Conservation (phyloP, 1,140 invertebrate species). For the Heliothis virescens region DNA sequence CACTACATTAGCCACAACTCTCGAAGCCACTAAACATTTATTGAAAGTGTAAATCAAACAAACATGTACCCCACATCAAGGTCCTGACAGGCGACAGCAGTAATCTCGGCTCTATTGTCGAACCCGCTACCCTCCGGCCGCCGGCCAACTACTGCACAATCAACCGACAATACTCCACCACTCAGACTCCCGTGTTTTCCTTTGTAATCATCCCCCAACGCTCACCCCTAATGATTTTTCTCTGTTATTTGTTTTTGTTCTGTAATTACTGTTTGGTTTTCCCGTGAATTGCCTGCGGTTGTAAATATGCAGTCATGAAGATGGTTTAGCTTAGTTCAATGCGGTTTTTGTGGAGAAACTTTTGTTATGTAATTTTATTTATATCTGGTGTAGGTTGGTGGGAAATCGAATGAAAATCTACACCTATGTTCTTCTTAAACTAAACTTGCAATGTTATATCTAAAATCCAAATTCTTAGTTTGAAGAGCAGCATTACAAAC, state of each 20-base stretch:
- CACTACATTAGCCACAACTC: conserved; percentile 17
- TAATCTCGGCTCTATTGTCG: conserved; percentile 74
- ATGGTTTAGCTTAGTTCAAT: conserved; percentile 54
- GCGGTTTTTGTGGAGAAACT: not conserved
- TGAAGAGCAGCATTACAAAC: not conserved
- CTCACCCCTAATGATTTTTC: conserved; percentile 82
- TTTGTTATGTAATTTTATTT: no score
- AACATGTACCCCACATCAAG: conserved; percentile 42
- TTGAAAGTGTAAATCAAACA: conserved; percentile 49
- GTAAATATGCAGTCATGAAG: conserved; percentile 68
- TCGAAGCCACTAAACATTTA: conserved; percentile 43
- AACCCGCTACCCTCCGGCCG: conserved; percentile 67
- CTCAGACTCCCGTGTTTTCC: conserved; percentile 71
- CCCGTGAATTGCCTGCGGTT: conserved; percentile 77
- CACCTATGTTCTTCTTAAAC: no score
- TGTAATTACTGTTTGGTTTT: conserved; percentile 84
- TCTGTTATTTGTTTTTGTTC: conserved; percentile 82
- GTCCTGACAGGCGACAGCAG: conserved; percentile 63
- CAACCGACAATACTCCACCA: conserved; percentile 68
- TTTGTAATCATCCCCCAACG: conserved; percentile 77
- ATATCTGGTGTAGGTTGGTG: no score
- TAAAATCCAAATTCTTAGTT: not conserved
- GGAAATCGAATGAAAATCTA: no score
- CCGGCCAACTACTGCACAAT: conserved; percentile 63
- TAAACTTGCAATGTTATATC: no score